Percentiles rank a stretch among this genome's conserved stretches.
Conservation (phyloP, 2,888 invertebrate species). For the Brenthis hecate region DNA sequence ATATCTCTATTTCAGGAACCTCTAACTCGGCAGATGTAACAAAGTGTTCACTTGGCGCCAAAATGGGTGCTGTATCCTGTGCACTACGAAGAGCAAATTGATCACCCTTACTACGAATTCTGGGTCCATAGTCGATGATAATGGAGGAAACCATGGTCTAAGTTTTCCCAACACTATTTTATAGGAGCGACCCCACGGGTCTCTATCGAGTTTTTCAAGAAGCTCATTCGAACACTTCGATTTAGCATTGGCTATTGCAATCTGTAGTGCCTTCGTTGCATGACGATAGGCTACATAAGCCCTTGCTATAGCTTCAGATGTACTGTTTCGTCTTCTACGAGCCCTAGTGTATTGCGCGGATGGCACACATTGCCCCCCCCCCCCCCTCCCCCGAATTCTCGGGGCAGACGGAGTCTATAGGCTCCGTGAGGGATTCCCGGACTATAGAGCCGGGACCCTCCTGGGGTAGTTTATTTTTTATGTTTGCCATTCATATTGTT, state of each 20-base stretch:
- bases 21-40: no score
- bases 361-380: conserved; percentile 11
- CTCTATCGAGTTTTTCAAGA: conserved; percentile 19
- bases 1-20: neutral
- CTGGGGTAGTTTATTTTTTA: conserved; percentile 13
- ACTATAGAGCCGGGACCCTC: conserved; percentile 12
- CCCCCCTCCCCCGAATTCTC: conserved; percentile 8
- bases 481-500: conserved; percentile 8
- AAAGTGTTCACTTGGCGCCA: no score
- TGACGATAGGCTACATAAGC: conserved; percentile 9
- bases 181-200: conserved; percentile 36
- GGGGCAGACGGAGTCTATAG: conserved; percentile 15
- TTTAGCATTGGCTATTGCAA: conserved; percentile 21
- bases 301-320: conserved; percentile 1
- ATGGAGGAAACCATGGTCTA: conserved; percentile 32
- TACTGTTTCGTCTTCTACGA: conserved; percentile 13
- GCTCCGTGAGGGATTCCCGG: conserved; percentile 19
- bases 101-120: conserved; percentile 9
- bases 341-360: conserved; percentile 8
- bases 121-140: conserved; percentile 33
- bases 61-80: no score
- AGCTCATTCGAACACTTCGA: conserved; percentile 27
- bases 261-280: conserved; percentile 12
- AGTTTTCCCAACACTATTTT: conserved; percentile 33
- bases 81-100: neutral